phyloP scores from a whole-genome alignment of 1,140 invertebrate genomes.

The Caerostris darwini region DNA sequence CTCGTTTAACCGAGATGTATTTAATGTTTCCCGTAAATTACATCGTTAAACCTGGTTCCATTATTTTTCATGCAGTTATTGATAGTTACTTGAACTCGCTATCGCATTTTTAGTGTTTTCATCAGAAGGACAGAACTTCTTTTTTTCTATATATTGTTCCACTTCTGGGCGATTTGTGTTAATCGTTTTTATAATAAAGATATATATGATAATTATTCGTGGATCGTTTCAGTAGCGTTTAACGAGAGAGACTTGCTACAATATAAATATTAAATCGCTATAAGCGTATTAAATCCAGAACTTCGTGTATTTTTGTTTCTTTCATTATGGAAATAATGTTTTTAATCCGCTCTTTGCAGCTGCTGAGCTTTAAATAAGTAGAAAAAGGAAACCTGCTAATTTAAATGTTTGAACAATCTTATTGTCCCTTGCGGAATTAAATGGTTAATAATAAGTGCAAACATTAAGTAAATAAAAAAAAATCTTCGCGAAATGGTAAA shows the following conservation, averaged over 20 bases:
- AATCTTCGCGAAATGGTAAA: too few relatives aligned
- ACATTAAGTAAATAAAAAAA: too few relatives aligned
- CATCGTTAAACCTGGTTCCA: constrained; percentile 44
- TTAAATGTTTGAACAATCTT: too few relatives aligned
- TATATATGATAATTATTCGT: constrained; percentile 35
- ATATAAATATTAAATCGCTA: neutral
- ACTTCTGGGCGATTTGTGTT: constrained; percentile 36
- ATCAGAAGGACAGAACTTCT: constrained; percentile 52
- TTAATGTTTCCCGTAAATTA: constrained; percentile 60
- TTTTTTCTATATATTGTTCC: neutral
- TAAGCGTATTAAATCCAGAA: neutral
- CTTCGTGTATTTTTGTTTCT: neutral
- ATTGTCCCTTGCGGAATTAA: too few relatives aligned
- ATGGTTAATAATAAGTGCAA: too few relatives aligned
- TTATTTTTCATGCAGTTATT: constrained; percentile 53
- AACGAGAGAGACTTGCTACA: neutral
- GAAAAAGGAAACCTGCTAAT: neutral
- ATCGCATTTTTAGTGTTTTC: constrained; percentile 45
- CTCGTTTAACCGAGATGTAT: constrained; percentile 39
- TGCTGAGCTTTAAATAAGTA: neutral
- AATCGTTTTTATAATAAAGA: constrained; percentile 59
- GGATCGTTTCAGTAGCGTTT: neutral
- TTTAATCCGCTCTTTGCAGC: neutral
- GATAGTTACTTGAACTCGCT: constrained; percentile 47
- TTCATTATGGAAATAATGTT: neutral